Evolutionary conservation across 2,113 vertebrate species (phyloP).

Genomic region (Oplegnathus fasciatus): DNA sequence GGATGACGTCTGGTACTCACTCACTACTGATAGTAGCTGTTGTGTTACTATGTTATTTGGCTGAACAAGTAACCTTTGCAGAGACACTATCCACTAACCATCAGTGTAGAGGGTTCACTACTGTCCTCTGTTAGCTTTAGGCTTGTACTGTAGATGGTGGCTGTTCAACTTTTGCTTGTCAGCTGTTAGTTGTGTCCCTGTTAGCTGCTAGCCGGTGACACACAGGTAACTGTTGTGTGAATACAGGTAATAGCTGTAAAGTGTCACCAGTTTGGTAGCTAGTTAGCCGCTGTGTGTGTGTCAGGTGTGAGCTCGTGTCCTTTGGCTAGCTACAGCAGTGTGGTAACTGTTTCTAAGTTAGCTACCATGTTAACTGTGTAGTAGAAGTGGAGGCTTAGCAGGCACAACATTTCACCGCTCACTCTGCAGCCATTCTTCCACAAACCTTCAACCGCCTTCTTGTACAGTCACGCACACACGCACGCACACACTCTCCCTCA

Average conservation of each 20-base stretch:
- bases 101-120: not conserved
- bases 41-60: not conserved
- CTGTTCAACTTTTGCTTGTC: constrained; percentile 35
- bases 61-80: not conserved
- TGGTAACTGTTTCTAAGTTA: constrained; percentile 38
- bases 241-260: not conserved
- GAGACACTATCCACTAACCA: constrained; percentile 11
- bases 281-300: not conserved
- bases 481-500: not conserved
- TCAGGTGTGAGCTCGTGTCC: constrained; percentile 33
- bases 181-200: not conserved
- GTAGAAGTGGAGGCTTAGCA: not conserved
- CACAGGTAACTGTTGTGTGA: not conserved
- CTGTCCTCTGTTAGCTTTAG: constrained; percentile 34
- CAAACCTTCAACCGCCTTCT: not conserved
- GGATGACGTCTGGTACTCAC: not conserved
- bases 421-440: too few species aligned
- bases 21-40: not conserved
- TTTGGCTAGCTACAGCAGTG: constrained; percentile 53
- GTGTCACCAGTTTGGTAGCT: constrained; percentile 8
- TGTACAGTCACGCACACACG: constrained; percentile 10
- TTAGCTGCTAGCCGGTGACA: constrained; percentile 8
- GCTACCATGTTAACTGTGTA: not conserved
- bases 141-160: not conserved
- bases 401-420: not conserved